Evolutionary conservation across 2,888 invertebrate genomes (phyloP).

Genomic region (Epirrhoe tristata): DNA sequence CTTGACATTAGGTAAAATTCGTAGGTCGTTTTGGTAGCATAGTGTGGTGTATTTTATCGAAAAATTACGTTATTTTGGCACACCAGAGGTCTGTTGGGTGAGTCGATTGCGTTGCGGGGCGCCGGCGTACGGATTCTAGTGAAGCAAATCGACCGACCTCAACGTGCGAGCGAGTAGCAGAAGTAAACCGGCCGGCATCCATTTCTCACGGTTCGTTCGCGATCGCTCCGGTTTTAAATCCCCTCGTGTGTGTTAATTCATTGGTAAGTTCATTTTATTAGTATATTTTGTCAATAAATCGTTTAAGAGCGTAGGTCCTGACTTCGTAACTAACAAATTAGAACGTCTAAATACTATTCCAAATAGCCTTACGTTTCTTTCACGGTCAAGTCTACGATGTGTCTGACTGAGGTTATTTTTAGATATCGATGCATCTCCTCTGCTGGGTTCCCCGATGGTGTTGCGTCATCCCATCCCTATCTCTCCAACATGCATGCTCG

Average conservation of each 20-base stretch:
- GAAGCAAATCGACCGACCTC: conserved; percentile 74
- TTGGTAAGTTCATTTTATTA: conserved; percentile 61
- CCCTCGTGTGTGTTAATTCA: conserved; percentile 53
- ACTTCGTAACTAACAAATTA: background rate
- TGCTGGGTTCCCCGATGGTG: conserved; percentile 31
- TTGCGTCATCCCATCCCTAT: conserved; percentile 33
- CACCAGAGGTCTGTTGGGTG: conserved; percentile 71
- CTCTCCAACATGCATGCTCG: conserved; percentile 29
- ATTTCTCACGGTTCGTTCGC: conserved; percentile 76
- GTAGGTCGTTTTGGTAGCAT: conserved; percentile 58
- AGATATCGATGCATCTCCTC: conserved; percentile 38
- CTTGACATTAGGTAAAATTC: conserved; percentile 56
- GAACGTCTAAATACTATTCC: conserved; percentile 11
- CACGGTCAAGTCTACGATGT: conserved; percentile 45
- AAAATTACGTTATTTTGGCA: conserved; percentile 63
- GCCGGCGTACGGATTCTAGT: conserved; percentile 71
- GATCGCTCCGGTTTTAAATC: conserved; percentile 62
- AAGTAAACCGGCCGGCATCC: conserved; percentile 76
- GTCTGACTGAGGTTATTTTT: conserved; percentile 43
- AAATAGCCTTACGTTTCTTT: conserved; percentile 22
- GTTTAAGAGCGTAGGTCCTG: background rate
- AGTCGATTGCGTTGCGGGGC: conserved; percentile 70
- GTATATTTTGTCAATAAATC: conserved; percentile 6
- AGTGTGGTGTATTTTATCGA: conserved; percentile 53
- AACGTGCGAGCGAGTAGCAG: conserved; percentile 68